Evolutionary conservation across 2,113 vertebrate species (phyloP), one percentile per base, ranked within the genome.

Genomic region (Zosterops lateralis): DNA sequence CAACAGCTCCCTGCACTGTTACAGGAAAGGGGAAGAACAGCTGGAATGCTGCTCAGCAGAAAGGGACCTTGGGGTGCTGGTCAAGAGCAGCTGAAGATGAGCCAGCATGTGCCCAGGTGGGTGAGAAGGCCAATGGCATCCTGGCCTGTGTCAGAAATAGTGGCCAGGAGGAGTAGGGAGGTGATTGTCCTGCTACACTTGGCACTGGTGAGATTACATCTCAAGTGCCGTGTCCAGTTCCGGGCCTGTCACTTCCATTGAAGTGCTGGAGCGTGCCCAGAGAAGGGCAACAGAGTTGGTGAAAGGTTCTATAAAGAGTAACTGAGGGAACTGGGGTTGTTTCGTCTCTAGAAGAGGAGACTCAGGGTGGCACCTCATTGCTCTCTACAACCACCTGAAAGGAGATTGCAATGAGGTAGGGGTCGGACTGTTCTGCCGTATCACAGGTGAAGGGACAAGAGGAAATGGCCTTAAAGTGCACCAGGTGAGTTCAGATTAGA

Each of bases 401-500:
- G 20, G 25, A 68, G 54, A 53, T 8, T 31, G 12, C 8, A 61
- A 20, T 25, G 40, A 42, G 25, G 20, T 26, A 21, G 8, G 12
- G 9, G 14, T 48, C 0, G 0, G 7, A 47, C 20, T 54, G 6
- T 54, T 68, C 70, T 68, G 40, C 29, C 0, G 0, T 16, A 61
- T 42, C 20, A 47, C 18, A 38, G 25, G 34, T 38, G 34, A 60
- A 60, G 36, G 24, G 34, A 60, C 34, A 68, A 67, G 24, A 75
- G 40, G 25, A 68, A 75, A 54, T 10, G 40, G 36, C 12, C 25
- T 54, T 75, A 61, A 42, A 75, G 12, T 48, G 25, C 34, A 56
- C 20, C 7, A 10, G 9, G 17, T 12, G 14, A 68, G 34, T 54
- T 82, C 62, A 54, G 14, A 61, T 48, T 34, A 54, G 29, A 31